Base-by-base conservation (phyloP, 1,140 invertebrate species). In the Caenorhabditis brenneri region DNA sequence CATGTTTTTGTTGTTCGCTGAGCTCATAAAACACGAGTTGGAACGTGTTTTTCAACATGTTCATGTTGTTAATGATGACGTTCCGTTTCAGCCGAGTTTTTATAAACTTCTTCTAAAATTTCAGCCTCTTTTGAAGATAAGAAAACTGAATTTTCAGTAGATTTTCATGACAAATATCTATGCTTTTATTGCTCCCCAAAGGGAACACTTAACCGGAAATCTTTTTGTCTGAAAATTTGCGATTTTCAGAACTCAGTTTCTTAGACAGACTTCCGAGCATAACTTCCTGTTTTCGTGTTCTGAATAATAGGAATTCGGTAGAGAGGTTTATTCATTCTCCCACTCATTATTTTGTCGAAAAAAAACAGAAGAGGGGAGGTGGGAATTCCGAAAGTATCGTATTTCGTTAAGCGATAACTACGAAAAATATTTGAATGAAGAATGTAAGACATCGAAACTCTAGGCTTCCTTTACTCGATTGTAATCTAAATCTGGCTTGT, bases 171-270 rank as follows among this genome's bases (percentile, higher is more conserved):
- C 53, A 55, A 55, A 55, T 10, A 55, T 55, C 53, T 1, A n/a
- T 51, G 15, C n/a, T 51, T n/a, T n/a, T n/a, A n/a, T n/a, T 22
- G 22, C 24, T 27, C 53, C 53, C 53, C 2, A 55, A n/a, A 24
- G 53, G 53, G 1, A 22, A 10, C 22, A 10, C 22, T 27, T n/a
- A 19, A 19, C 19, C 19, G 24, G 53, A 29, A 58, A 58, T 27
- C 9, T 29, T 58, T 58, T 58, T n/a, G n/a, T 58, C 53, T 58
- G 53, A 58, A 58, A 58, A 58, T 29, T 29, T 12, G 22, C 53
- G 9, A 58, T 33, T 65, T 65, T 65, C 58, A 65, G 31, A 65
- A 65, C 58, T 65, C 58, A 15, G 33, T 65, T 55, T 55, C 24
- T 51, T 19, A 51, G n/a, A 51, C n/a, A 19, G 12, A 19, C 19